Percentiles rank a stretch among this genome's conserved stretches.
Conservation (phyloP, 2,113 vertebrate species). For the Gadus macrocephalus region DNA sequence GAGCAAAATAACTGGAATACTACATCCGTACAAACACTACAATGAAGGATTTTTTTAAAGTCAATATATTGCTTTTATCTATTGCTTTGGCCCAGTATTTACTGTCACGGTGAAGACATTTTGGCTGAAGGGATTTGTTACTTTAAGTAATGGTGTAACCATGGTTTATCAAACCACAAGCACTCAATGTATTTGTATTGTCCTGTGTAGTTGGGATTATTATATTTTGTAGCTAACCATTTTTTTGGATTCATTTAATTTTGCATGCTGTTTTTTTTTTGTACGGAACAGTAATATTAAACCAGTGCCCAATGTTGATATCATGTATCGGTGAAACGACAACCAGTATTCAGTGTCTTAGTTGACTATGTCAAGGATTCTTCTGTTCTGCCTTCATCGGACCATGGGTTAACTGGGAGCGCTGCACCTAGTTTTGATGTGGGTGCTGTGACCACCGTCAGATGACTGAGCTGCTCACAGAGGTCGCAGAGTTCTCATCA, state of each 20-base stretch:
- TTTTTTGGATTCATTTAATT: conserved; percentile 32
- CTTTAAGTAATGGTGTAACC: conserved; percentile 34
- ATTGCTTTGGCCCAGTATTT: too few relatives aligned
- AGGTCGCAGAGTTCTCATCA: too few relatives aligned
- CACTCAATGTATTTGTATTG: neutral
- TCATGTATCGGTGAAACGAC: too few relatives aligned
- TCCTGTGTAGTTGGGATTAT: neutral
- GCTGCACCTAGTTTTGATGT: too few relatives aligned
- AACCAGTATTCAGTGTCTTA: too few relatives aligned
- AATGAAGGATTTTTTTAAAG: too few relatives aligned
- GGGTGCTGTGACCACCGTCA: too few relatives aligned
- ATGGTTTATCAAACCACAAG: conserved; percentile 44
- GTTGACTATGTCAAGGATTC: neutral
- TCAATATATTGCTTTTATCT: too few relatives aligned
- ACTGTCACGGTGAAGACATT: neutral
- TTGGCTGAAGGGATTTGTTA: neutral
- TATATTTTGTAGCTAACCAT: neutral
- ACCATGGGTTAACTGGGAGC: neutral
- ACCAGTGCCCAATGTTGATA: neutral
- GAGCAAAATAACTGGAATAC: too few relatives aligned
- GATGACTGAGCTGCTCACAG: too few relatives aligned
- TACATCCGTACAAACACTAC: too few relatives aligned
- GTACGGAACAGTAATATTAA: conserved; percentile 5
- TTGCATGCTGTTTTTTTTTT: conserved; percentile 51
- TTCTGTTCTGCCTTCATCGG: neutral